Conservation (phyloP, 2,113 vertebrate species). For the Alectura lathami region DNA sequence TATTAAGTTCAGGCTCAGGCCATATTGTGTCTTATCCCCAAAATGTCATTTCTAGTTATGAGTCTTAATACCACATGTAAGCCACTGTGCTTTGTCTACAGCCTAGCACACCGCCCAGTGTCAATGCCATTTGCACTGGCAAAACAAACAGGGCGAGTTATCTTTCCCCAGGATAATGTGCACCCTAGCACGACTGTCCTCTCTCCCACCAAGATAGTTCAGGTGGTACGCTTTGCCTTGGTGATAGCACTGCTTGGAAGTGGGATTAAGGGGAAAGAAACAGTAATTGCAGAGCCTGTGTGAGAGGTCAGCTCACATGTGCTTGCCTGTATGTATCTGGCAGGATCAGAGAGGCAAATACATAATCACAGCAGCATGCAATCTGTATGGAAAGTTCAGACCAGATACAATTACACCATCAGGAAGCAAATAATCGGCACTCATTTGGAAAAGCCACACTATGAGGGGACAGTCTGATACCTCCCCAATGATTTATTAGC, state of each 20-base stretch:
- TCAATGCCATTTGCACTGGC: not conserved
- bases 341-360: slow-evolving; percentile 63
- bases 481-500: slow-evolving; percentile 72
- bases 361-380: slow-evolving; percentile 65
- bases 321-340: slow-evolving; percentile 51
- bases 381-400: slow-evolving; percentile 54
- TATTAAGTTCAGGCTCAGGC: not conserved
- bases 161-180: not conserved
- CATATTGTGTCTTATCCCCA: not conserved
- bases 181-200: not conserved
- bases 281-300: slow-evolving; percentile 31
- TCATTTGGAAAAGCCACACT: slow-evolving; percentile 66
- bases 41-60: not conserved
- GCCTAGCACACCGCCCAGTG: not conserved
- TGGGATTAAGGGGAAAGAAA: slow-evolving; percentile 11
- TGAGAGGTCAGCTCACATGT: slow-evolving; percentile 66
- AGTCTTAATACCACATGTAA: not conserved
- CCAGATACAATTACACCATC: slow-evolving; percentile 62
- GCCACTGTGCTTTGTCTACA: not conserved
- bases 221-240: slow-evolving; percentile 15
- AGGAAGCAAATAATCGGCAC: slow-evolving; percentile 48
- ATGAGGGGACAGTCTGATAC: slow-evolving; percentile 50
- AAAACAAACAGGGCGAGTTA: not conserved
- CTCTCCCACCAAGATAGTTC: not conserved
- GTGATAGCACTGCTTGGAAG: slow-evolving; percentile 1